Evolutionary conservation across 2,113 vertebrate species (phyloP).

Genomic region (Odocoileus hemionus): DNA sequence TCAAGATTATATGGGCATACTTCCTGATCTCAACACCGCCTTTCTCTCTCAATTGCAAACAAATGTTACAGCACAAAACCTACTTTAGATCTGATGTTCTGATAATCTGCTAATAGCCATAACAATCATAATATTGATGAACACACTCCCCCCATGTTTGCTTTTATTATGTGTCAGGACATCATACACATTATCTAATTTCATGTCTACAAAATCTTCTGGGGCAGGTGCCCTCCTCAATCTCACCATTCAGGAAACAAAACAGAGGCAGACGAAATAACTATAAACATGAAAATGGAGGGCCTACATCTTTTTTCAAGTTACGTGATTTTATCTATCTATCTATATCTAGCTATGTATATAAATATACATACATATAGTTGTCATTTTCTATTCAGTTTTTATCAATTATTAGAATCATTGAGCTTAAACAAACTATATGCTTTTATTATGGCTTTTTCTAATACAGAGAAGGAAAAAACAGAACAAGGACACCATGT

Average conservation of each 20-base stretch:
- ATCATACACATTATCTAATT: not conserved
- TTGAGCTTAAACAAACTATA: slow-evolving; percentile 46
- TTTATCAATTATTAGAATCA: not conserved
- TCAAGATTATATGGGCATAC: not conserved
- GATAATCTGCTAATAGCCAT: not conserved
- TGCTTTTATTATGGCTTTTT: slow-evolving; percentile 52
- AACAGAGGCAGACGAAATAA: not conserved
- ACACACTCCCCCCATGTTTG: not conserved
- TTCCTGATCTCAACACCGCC: not conserved
- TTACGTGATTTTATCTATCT: not conserved
- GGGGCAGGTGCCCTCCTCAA: not conserved
- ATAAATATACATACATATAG: not conserved
- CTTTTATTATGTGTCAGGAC: not conserved
- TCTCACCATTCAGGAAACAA: not conserved
- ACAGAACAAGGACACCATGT: slow-evolving; percentile 76
- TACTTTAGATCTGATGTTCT: not conserved
- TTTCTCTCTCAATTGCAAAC: not conserved
- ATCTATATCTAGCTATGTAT: not conserved
- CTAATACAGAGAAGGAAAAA: slow-evolving; percentile 60
- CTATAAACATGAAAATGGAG: not conserved
- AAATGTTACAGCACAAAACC: not conserved
- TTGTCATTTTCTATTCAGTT: not conserved
- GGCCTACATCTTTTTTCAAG: not conserved
- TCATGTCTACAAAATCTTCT: not conserved
- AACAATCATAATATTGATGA: not conserved